These are phyloP conservation scores for Serranochromis macrocephalus DNA, from an alignment of 2,113 vertebrate species.

Conservation along the genomic window DNA sequence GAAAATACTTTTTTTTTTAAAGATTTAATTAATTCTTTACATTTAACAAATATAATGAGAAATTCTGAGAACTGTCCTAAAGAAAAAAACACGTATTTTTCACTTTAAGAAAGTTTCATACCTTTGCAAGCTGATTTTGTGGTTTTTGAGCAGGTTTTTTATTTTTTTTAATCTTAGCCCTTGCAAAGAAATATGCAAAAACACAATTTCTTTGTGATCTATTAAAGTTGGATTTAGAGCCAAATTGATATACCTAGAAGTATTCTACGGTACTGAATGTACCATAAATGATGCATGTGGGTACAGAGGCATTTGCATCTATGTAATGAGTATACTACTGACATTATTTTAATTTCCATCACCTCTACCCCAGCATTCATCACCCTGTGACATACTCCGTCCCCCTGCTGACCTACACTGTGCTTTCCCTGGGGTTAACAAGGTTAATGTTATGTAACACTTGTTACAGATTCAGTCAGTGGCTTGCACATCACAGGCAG, in stretches of 20 bases:
- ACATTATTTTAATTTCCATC: not conserved
- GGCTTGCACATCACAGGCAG: not conserved
- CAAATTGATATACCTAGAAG: not conserved
- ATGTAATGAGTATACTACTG: not conserved
- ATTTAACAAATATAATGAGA: not conserved
- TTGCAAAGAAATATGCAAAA: not conserved
- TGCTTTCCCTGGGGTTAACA: constrained; percentile 8
- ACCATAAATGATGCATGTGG: not conserved
- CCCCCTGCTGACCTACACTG: not conserved
- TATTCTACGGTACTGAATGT: not conserved
- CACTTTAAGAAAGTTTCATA: not conserved
- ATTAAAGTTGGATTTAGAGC: not conserved
- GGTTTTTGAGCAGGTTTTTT: not conserved
- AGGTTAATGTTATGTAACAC: constrained; percentile 51
- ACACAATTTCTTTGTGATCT: not conserved
- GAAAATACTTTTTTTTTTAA: not conserved
- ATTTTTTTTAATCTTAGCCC: not conserved
- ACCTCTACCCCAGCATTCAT: not conserved
- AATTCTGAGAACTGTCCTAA: not conserved
- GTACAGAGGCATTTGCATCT: not conserved
- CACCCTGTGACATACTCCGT: not conserved
- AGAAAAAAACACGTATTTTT: not conserved
- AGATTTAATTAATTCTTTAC: not conserved
- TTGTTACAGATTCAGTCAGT: constrained; percentile 24
- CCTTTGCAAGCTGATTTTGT: not conserved